Percentiles rank a stretch among this genome's conserved stretches.
These are phyloP conservation scores for Cuniculus paca DNA, from an alignment of 2,797 vertebrate genomes.

Conservation along the genomic window DNA sequence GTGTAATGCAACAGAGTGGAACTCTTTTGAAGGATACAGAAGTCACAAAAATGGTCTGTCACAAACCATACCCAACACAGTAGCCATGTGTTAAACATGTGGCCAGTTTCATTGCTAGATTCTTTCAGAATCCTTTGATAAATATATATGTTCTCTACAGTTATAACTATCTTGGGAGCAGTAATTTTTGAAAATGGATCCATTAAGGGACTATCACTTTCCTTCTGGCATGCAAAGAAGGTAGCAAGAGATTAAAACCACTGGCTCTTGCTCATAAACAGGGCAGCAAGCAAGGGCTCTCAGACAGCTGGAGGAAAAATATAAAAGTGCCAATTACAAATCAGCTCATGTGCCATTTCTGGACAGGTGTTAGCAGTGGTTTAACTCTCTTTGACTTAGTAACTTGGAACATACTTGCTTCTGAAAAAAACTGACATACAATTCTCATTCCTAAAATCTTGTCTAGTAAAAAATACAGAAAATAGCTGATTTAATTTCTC, in stretches of 20 bases:
- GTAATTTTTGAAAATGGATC: conserved; percentile 69
- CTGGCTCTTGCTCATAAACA: conserved; percentile 36
- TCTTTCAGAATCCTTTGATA: conserved; percentile 56
- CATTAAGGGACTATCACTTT: conserved; percentile 45
- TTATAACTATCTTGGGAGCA: conserved; percentile 47
- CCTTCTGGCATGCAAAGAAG: conserved; percentile 68
- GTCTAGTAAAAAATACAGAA: background rate
- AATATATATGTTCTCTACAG: conserved; percentile 9
- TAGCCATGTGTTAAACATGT: conserved; percentile 54
- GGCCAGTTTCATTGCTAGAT: background rate
- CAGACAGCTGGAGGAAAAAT: conserved; percentile 65
- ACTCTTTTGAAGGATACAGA: background rate
- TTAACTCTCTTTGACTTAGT: background rate
- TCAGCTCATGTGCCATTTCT: background rate
- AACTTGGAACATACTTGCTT: background rate
- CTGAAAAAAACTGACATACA: background rate
- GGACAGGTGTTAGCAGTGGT: background rate
- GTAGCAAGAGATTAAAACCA: conserved; percentile 46
- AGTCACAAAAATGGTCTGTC: conserved; percentile 52
- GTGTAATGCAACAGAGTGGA: background rate
- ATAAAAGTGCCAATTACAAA: background rate
- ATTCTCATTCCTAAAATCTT: conserved; percentile 19
- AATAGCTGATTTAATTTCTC: background rate
- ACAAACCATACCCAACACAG: conserved; percentile 17
- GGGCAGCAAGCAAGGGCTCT: conserved; percentile 4